These are phyloP conservation scores for Acanthopleura granulata DNA, from an alignment of 2,888 invertebrate genomes.

Conservation along the genomic window DNA sequence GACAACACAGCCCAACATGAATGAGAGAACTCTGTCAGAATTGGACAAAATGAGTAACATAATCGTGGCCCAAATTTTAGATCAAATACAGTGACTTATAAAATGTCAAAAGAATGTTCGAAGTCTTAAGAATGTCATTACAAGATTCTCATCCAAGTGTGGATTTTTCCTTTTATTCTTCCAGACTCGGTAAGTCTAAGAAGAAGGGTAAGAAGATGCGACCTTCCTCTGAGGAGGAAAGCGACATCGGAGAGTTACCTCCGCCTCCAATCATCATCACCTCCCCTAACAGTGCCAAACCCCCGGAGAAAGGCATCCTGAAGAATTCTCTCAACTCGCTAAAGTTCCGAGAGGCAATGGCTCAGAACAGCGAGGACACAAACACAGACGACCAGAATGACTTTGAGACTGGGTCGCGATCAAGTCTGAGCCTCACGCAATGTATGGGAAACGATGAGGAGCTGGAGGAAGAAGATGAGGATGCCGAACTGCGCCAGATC, in stretches of 20 bases:
- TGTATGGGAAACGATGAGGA: conserved; percentile 15
- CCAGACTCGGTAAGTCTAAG: conserved; percentile 2
- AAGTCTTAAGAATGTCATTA: no score
- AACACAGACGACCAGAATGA: conserved; percentile 30
- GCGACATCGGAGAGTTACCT: conserved; percentile 58
- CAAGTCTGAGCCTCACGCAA: conserved; percentile 12
- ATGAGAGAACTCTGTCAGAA: no score
- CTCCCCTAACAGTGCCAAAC: conserved; percentile 55
- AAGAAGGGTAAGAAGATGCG: conserved; percentile 39
- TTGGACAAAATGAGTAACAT: no score
- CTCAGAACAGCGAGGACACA: conserved; percentile 50
- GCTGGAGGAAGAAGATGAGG: conserved; percentile 51
- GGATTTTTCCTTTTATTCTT: neutral
- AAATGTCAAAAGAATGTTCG: no score
- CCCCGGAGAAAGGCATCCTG: conserved; percentile 63
- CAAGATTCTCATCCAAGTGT: no score
- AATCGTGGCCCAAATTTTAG: no score
- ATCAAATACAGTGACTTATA: no score
- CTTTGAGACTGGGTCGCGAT: neutral
- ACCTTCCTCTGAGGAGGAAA: conserved; percentile 53
- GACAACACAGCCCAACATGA: no score
- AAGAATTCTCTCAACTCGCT: conserved; percentile 43
- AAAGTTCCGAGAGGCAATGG: conserved; percentile 24
- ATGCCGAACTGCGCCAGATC: conserved; percentile 58
- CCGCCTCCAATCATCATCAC: conserved; percentile 60